phyloP scores from a whole-genome alignment of 2,888 invertebrate species.

The Meiosimyza platycephala region DNA sequence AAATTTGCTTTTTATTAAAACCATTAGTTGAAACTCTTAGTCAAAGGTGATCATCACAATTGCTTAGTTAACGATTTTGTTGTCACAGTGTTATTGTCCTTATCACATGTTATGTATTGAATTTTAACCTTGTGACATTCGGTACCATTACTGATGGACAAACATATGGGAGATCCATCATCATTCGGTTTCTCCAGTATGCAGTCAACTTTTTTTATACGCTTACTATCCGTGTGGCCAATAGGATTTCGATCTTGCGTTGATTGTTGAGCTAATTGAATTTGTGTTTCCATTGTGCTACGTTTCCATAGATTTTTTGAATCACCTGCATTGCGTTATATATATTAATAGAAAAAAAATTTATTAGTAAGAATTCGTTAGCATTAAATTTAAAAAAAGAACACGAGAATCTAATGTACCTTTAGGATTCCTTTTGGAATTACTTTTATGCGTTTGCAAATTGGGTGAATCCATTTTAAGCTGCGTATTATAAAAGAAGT shows the following conservation, averaged over 20 bases:
- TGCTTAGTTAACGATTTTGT: conserved; percentile 9
- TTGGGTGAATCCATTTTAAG: conserved; percentile 55
- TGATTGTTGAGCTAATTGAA: conserved; percentile 54
- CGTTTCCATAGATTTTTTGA: conserved; percentile 61
- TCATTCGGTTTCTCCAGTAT: conserved; percentile 49
- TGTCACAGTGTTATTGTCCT: conserved; percentile 56
- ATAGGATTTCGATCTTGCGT: conserved; percentile 37
- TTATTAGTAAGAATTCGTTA: background rate
- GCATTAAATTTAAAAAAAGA: background rate
- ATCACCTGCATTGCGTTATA: conserved; percentile 47
- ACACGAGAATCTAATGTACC: conserved; percentile 46
- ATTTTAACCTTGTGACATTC: conserved; percentile 55
- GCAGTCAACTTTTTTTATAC: conserved; percentile 49
- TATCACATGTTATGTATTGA: conserved; percentile 61
- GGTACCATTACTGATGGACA: conserved; percentile 52
- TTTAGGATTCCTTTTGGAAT: conserved; percentile 51
- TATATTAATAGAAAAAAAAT: conserved; percentile 2
- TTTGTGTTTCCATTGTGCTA: conserved; percentile 65
- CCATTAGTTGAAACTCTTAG: background rate
- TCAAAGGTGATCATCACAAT: conserved; percentile 17
- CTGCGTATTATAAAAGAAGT: conserved; percentile 64
- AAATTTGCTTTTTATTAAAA: no score
- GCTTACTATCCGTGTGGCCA: conserved; percentile 10
- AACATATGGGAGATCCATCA: conserved; percentile 53
- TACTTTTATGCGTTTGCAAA: conserved; percentile 51